Evolutionary conservation across 1,140 invertebrate genomes (phyloP).

Genomic region (Drosophila varians): DNA sequence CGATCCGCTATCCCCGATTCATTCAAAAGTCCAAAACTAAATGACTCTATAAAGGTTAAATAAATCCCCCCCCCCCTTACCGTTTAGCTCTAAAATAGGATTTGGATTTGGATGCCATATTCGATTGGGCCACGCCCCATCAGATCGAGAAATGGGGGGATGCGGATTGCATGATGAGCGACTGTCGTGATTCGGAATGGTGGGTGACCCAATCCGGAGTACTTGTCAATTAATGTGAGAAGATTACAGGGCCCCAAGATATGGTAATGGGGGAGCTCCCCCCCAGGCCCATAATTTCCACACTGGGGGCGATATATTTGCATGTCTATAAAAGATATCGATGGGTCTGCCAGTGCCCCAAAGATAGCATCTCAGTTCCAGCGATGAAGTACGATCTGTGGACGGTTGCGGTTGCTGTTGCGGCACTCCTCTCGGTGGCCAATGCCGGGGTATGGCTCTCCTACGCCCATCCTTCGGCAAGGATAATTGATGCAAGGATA

Average conservation of each 20-base stretch:
- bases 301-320: slow-evolving; percentile 5
- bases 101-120: neutral
- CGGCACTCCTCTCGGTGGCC: neutral
- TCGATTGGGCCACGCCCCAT: neutral
- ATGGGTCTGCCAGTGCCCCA: neutral
- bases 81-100: neutral
- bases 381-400: slow-evolving; percentile 16
- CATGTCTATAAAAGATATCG: slow-evolving; percentile 36
- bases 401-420: neutral
- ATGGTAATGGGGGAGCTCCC: slow-evolving; percentile 19
- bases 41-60: neutral
- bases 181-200: neutral
- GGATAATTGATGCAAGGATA: neutral
- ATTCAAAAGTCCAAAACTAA: too few relatives aligned
- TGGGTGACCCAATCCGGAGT: slow-evolving; percentile 6
- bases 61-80: too few relatives aligned
- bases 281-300: slow-evolving; percentile 15
- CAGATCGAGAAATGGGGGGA: neutral
- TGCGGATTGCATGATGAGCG: neutral
- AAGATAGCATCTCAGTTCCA: neutral
- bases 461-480: neutral
- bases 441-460: slow-evolving; percentile 11
- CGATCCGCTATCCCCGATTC: too few relatives aligned
- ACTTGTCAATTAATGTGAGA: slow-evolving; percentile 19
- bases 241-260: slow-evolving; percentile 25